phyloP scores from a whole-genome alignment of 2,888 invertebrate genomes.

The Gymnosoma rotundatum region DNA sequence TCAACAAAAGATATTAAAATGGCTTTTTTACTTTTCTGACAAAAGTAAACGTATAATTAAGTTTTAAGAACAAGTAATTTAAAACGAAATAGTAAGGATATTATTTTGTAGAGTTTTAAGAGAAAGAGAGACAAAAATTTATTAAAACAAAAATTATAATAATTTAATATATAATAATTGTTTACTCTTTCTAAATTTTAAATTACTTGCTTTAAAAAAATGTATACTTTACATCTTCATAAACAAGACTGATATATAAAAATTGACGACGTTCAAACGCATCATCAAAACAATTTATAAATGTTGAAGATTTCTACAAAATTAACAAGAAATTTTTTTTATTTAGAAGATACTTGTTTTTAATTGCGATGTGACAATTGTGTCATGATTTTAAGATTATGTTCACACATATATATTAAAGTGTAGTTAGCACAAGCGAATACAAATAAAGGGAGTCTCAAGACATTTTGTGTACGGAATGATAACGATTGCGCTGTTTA shows the following conservation, averaged over 20 bases:
- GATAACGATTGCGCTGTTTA: slow-evolving; percentile 17
- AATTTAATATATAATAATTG: no score
- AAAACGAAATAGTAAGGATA: slow-evolving; percentile 4
- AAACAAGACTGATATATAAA: neutral
- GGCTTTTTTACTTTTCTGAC: neutral
- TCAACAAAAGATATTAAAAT: slow-evolving; percentile 57
- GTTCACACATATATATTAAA: neutral
- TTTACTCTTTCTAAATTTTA: no score
- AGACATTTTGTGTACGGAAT: neutral
- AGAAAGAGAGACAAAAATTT: neutral
- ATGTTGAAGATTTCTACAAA: neutral
- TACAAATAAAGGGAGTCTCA: neutral
- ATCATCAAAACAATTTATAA: slow-evolving; percentile 9
- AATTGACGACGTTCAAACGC: neutral
- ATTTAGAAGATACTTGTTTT: neutral
- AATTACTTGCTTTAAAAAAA: no score
- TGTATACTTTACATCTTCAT: neutral
- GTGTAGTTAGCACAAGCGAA: neutral
- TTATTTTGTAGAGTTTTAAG: no score
- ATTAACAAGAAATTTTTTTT: slow-evolving; percentile 2
- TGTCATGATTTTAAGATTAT: slow-evolving; percentile 32
- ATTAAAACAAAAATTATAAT: neutral
- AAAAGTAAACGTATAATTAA: slow-evolving; percentile 51
- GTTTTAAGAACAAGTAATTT: slow-evolving; percentile 44
- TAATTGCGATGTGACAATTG: slow-evolving; percentile 15